Base-by-base conservation (phyloP, 53 echinoderm and acorn worm genomes). In the Apostichopus leukothele region DNA sequence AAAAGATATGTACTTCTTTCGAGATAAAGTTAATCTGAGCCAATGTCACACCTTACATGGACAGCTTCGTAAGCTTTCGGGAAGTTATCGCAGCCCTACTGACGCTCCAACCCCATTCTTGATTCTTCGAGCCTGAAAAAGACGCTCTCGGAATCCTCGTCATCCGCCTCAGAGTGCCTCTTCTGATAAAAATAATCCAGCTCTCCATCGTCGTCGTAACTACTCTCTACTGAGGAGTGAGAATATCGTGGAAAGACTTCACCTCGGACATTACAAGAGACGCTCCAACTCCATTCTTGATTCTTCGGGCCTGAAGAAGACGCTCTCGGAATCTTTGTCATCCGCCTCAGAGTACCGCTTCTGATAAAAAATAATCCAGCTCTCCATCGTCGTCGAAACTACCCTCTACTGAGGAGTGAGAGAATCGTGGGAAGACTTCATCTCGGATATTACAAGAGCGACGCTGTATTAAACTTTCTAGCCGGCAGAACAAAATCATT, bases 21-120 rank as follows among this genome's bases (percentile, higher is more conserved):
- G 25, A 25, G 25, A 25, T 25, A 1, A 1, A 25, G 25, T 1
- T 25, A 25, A 25, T 25, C 25, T 25, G 25, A 25, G 25, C 25
- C 25, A 25, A 25, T 1, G 25, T 25, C 25, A 25, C 25, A 25
- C 25, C 1, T 50, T 57, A 97, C 97, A 95, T 97, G 97, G 18
- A 97, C 93, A 13, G 97, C 92, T 78, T 91, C 94, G 92, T 95
- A 97, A 21, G 95, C 97, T 78, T 94, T 90, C 57, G 95, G 76
- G 91, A 97, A 97, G 26, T 90, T 91, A 68, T 97, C 97, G 67
- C 94, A 97, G 5, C 97, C 97, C 22, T 95, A 92, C 55, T 95
- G 95, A 60, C 95, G 89, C 79, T 97, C 97, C 18, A 97, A 89
- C 73, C 95, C 90, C 90, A 94, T 84, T 57, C 97, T 91, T 14